Conservation (phyloP, 1,140 invertebrate genomes). For the Yoshiicerus persimilis region DNA sequence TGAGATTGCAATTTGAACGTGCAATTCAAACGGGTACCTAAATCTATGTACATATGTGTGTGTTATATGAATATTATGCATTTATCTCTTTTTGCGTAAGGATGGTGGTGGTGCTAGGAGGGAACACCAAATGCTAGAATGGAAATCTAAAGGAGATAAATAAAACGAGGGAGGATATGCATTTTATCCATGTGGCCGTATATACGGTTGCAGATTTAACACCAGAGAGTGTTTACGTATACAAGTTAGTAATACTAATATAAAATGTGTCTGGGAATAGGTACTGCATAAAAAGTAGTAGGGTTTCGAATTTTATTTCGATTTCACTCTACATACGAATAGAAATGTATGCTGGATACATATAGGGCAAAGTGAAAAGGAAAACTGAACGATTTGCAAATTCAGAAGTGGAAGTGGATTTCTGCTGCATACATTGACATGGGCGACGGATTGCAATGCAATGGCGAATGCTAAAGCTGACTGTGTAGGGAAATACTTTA, state of each 20-base stretch:
- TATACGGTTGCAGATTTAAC: not conserved
- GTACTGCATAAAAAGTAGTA: too few species aligned
- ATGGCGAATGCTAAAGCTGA: not conserved
- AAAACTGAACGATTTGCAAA: not conserved
- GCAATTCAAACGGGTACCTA: not conserved
- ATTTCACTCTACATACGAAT: not conserved
- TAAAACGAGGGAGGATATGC: too few species aligned
- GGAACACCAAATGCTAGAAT: too few species aligned
- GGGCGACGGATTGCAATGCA: not conserved
- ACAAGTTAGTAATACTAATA: not conserved
- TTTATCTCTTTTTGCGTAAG: not conserved
- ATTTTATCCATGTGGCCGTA: too few species aligned
- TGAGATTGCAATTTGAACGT: not conserved
- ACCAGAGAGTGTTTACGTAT: not conserved
- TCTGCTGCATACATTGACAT: not conserved
- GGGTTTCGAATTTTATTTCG: not conserved
- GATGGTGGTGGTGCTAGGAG: too few species aligned
- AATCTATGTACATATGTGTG: too few species aligned
- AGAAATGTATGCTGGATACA: not conserved
- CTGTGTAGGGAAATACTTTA: not conserved
- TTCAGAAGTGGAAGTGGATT: not conserved
- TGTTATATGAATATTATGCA: not conserved
- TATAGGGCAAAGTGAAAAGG: not conserved
- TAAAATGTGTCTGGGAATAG: not conserved
- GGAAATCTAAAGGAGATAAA: too few species aligned